Evolutionary conservation across 2,888 invertebrate species (phyloP), one percentile per base, ranked within the genome.

Genomic region (Brachynemurus nebulosus): DNA sequence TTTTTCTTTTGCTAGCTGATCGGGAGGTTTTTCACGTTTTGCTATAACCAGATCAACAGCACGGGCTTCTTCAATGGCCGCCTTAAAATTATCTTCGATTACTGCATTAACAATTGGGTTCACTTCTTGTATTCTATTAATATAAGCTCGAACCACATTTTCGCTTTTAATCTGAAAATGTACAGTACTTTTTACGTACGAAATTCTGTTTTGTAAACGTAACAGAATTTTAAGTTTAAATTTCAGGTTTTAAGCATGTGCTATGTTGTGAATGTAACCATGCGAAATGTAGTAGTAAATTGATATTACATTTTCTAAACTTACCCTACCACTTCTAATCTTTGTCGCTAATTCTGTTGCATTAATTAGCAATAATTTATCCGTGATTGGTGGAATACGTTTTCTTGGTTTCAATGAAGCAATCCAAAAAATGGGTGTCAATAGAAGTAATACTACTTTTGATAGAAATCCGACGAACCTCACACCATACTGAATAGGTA

Each of bases 21-120:
- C 20, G 4, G 12, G 4, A 7, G 19, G 33, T 35, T 35, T 42
- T 14, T 33, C 21, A 11, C 19, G 18, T 2, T 5, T 9, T 6
- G n/a, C 18, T 8, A 42, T 34, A 12, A 42, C 4, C 6, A 35
- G 14, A 25, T 86, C 86, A 1, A 74, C 69, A 5, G 59, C 59
- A 38, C 61, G 60, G 0, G 86, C 84, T 42, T 85, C 81, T 3
- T 66, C 60, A 1, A 80, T 45, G 0, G 86, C 86, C 0, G 65
- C 70, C 0, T 64, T 63, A 59, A 72, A 85, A 36, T 83, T 61
- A 5, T 76, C 70, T 14, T 79, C 75, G 0, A 83, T 76, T 1
- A 85, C 70, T 0, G 81, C 81, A 55, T 85, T 85, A n/a, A 86
- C 53, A 14, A 70, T 59, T 0, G 74, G 72, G 56, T 86, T 78